Evolutionary conservation across 2,888 invertebrate genomes (phyloP).

Genomic region (Erebia ligea): DNA sequence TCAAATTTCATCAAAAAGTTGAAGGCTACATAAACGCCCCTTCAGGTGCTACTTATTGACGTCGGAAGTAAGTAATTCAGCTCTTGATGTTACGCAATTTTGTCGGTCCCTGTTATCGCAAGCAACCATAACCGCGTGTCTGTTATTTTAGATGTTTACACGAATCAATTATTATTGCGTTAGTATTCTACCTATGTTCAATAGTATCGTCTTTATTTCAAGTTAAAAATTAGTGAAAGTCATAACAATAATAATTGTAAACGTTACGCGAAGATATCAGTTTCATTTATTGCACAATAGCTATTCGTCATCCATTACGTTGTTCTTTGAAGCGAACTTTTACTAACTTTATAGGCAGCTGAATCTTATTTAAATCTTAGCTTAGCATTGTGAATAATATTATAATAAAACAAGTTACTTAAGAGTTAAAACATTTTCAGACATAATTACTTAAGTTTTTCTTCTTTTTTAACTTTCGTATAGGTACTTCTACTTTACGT

Average conservation of each 20-base stretch:
- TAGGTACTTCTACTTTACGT: too few species aligned
- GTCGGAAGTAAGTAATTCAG: conserved; percentile 24
- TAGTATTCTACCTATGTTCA: not conserved
- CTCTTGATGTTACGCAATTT: conserved; percentile 16
- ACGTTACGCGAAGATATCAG: conserved; percentile 75
- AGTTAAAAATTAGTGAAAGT: conserved; percentile 71
- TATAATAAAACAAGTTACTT: too few species aligned
- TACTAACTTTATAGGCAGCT: not conserved
- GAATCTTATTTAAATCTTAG: not conserved
- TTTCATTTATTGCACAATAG: conserved; percentile 78
- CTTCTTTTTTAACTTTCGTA: too few species aligned
- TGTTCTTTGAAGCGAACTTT: conserved; percentile 4
- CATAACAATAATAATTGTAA: conserved; percentile 67
- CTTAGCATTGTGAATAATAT: not conserved
- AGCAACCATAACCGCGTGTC: not conserved
- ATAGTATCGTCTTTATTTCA: conserved; percentile 37
- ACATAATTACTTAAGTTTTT: too few species aligned
- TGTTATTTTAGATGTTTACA: not conserved
- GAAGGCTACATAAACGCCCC: conserved; percentile 16
- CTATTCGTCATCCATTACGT: conserved; percentile 64
- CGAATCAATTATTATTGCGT: not conserved
- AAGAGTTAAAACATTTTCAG: too few species aligned
- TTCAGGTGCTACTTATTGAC: conserved; percentile 11
- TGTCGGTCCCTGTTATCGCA: conserved; percentile 3
- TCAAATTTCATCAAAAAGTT: conserved; percentile 1